A percentile compares a stretch with the other conserved stretches of the same genome.
Conservation (phyloP, 2,113 vertebrate genomes). For the Sterrhoptilus dennistouni region DNA sequence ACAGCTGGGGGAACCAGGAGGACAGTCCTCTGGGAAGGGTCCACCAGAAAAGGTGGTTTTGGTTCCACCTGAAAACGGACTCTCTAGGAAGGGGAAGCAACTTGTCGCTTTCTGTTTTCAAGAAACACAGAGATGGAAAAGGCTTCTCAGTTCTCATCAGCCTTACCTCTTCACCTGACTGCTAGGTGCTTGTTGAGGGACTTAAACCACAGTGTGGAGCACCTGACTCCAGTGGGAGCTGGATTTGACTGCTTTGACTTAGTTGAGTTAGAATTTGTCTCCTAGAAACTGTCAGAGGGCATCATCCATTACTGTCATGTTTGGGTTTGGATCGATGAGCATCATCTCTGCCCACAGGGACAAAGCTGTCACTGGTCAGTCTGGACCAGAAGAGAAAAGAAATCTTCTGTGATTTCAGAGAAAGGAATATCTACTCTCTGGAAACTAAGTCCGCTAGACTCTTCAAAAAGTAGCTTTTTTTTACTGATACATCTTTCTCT, state of each 20-base stretch:
- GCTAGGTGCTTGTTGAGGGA: background rate
- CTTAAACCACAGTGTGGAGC: background rate
- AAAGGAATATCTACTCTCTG: background rate
- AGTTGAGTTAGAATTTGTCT: background rate
- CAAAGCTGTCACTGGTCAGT: background rate
- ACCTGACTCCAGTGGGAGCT: background rate
- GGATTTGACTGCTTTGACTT: background rate
- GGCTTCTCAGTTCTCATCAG: background rate
- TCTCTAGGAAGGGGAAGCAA: background rate
- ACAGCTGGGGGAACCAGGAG: background rate
- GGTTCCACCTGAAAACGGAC: background rate
- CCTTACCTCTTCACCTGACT: background rate
- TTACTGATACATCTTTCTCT: background rate
- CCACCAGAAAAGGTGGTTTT: background rate
- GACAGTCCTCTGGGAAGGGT: background rate
- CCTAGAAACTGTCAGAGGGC: background rate
- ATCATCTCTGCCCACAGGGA: background rate
- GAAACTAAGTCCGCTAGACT: background rate
- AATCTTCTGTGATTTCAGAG: background rate
- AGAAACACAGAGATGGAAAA: background rate
- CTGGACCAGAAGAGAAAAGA: background rate
- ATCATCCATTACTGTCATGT: background rate
- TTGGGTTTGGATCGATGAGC: background rate
- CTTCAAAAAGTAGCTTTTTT: background rate
- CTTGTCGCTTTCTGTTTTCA: background rate